Percentiles rank a stretch among this genome's conserved stretches.
These are phyloP conservation scores for Actinemys pallida DNA, from an alignment of 2,113 vertebrate species.

Conservation along the genomic window DNA sequence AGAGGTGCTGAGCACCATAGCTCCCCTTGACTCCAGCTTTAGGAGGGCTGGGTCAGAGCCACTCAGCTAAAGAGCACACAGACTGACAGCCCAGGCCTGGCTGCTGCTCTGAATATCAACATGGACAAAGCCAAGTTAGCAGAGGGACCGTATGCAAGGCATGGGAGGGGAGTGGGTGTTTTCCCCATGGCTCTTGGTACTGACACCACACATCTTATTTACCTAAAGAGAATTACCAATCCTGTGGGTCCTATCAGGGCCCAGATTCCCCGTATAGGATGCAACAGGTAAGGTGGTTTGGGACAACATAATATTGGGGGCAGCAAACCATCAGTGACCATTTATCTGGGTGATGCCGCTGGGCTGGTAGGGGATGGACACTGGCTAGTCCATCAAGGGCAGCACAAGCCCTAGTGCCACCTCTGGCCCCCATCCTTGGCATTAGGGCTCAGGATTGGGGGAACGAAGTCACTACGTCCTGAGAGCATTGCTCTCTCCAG, in stretches of 20 bases:
- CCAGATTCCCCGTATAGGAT: not conserved
- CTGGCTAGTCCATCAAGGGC: not conserved
- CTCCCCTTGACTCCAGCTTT: not conserved
- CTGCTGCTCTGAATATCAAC: not conserved
- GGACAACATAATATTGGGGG: not conserved
- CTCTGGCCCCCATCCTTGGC: not conserved
- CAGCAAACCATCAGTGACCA: not conserved
- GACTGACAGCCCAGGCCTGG: not conserved
- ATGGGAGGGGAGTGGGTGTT: not conserved
- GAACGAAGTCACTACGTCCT: not conserved
- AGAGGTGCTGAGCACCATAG: not conserved
- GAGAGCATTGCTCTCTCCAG: not conserved
- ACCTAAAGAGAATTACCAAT: not conserved
- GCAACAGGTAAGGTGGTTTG: not conserved
- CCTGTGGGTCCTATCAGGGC: not conserved
- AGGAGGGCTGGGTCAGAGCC: not conserved
- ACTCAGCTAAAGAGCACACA: not conserved
- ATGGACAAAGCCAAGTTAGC: not conserved
- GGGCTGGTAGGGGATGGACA: not conserved
- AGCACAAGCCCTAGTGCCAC: not conserved
- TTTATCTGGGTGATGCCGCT: not conserved
- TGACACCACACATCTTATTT: not conserved
- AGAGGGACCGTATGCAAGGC: not conserved
- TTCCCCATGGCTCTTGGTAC: not conserved
- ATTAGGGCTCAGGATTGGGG: not conserved